Conservation (phyloP, 2,113 vertebrate genomes). For the Perca schrenkii region DNA sequence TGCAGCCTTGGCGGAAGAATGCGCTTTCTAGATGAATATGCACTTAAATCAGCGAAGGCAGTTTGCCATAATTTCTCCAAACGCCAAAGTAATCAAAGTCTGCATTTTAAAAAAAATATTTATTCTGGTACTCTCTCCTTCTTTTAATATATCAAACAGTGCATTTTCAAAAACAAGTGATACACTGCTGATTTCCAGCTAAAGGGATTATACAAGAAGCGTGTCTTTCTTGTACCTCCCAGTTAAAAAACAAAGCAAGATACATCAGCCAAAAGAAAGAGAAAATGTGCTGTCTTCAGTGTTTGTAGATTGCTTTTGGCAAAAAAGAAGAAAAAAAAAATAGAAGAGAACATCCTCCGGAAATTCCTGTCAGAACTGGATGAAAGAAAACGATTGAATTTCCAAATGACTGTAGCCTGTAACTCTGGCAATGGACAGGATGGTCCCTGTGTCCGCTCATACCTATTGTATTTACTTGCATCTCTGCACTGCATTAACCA, state of each 20-base stretch:
- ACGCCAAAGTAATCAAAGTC: slow-evolving; percentile 58
- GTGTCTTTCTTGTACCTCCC: slow-evolving; percentile 61
- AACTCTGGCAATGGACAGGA: slow-evolving; percentile 40
- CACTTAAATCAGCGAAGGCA: slow-evolving; percentile 33
- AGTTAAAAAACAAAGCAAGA: slow-evolving; percentile 72
- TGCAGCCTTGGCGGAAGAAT: slow-evolving; percentile 13
- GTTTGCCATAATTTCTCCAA: slow-evolving; percentile 43
- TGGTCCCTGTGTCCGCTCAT: slow-evolving; percentile 30
- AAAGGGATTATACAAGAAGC: slow-evolving; percentile 69
- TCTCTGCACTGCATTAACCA: slow-evolving; percentile 49
- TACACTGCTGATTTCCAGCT: slow-evolving; percentile 65
- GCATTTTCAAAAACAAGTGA: slow-evolving; percentile 64
- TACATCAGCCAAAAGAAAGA: slow-evolving; percentile 61
- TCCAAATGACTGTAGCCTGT: slow-evolving; percentile 55
- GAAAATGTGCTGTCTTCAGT: slow-evolving; percentile 65
- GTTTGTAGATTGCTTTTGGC: slow-evolving; percentile 68
- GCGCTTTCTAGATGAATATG: slow-evolving; percentile 28
- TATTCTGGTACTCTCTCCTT: slow-evolving; percentile 40
- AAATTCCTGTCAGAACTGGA: slow-evolving; percentile 62
- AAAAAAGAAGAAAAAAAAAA: slow-evolving; percentile 37
- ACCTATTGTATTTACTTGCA: slow-evolving; percentile 38
- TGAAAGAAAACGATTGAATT: slow-evolving; percentile 62
- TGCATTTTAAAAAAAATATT: slow-evolving; percentile 2
- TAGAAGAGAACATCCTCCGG: slow-evolving; percentile 42
- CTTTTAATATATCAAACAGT: slow-evolving; percentile 59